A percentile compares a stretch with the other conserved stretches of the same genome.
Conservation (phyloP, 1,140 invertebrate species). For the Sipha flava region DNA sequence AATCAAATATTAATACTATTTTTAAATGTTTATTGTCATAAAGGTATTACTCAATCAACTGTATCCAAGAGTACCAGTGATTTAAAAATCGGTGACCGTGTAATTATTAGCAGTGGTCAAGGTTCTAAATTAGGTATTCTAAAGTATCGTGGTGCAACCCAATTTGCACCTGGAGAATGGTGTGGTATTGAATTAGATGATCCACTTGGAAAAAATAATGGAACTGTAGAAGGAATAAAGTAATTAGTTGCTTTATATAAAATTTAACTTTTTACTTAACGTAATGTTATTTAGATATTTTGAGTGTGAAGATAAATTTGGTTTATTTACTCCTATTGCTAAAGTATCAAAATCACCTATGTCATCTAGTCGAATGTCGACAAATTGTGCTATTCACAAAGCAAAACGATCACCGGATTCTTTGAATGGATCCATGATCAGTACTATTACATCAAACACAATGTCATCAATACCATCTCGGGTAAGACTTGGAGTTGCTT, state of each 20-base stretch:
- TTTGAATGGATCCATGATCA: conserved; percentile 50
- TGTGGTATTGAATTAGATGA: conserved; percentile 92
- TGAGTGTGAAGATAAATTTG: conserved; percentile 78
- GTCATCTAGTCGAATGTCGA: conserved; percentile 53
- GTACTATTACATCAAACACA: conserved; percentile 41
- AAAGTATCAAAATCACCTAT: conserved; percentile 77
- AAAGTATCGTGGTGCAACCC: conserved; percentile 72
- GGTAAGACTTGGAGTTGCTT: conserved; percentile 59
- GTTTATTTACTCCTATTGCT: conserved; percentile 81
- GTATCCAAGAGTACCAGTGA: conserved; percentile 41
- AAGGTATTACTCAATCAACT: conserved; percentile 22
- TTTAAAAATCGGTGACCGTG: conserved; percentile 76
- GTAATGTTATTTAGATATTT: conserved; percentile 68
- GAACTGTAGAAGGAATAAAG: conserved; percentile 79
- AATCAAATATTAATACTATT: too few species aligned
- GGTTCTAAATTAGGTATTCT: conserved; percentile 83
- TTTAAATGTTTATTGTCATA: not conserved
- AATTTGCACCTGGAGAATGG: conserved; percentile 87
- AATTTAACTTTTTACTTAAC: not conserved
- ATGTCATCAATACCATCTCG: conserved; percentile 44
- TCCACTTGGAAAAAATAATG: conserved; percentile 90
- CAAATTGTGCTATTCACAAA: conserved; percentile 53
- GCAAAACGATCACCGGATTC: conserved; percentile 46
- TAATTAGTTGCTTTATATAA: conserved; percentile 40
- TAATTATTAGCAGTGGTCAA: conserved; percentile 77